Conservation (phyloP, 2,888 invertebrate species). For the Rhopalosiphum nymphaeae region DNA sequence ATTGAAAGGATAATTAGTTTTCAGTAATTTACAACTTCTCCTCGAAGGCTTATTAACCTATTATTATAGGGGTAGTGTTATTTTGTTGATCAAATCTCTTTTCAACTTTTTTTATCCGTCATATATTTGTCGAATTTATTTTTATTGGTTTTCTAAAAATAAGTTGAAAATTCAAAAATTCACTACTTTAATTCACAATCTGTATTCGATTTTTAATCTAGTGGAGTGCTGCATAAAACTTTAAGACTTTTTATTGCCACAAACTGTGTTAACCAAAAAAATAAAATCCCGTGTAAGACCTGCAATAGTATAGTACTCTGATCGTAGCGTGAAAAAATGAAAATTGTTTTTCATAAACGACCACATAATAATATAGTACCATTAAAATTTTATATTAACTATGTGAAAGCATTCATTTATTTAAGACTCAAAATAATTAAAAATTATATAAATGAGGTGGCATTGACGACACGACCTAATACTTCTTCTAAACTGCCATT, state of each 20-base stretch:
- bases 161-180: background rate
- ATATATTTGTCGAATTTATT: background rate
- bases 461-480: background rate
- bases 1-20: background rate
- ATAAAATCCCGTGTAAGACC: background rate
- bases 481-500: background rate
- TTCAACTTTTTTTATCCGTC: background rate
- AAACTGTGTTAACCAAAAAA: conserved; percentile 2
- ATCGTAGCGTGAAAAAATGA: background rate
- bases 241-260: background rate
- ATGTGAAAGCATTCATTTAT: background rate
- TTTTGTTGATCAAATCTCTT: background rate
- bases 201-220: background rate
- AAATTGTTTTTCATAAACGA: background rate
- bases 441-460: background rate
- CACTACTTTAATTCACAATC: background rate
- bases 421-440: background rate
- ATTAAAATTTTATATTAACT: background rate
- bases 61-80: background rate
- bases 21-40: background rate
- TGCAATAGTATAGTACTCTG: background rate
- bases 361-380: background rate
- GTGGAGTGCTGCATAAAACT: background rate
- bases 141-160: background rate
- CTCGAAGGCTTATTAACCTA: background rate